These are phyloP conservation scores for Sapayoa aenigma DNA, from an alignment of 2,113 vertebrate genomes.

Conservation along the genomic window DNA sequence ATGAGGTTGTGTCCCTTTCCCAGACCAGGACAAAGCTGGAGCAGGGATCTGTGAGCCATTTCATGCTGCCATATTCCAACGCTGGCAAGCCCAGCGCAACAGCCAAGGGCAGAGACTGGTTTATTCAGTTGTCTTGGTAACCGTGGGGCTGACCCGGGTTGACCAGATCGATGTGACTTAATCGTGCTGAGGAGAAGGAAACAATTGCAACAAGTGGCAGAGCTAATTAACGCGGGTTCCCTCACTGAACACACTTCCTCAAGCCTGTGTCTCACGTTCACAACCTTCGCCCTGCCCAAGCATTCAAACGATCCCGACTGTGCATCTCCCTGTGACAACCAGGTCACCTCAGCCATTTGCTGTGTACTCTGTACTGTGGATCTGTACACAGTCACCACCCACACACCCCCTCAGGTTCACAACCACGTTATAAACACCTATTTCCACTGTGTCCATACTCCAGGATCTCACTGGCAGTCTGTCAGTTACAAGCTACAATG, in stretches of 20 bases:
- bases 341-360: neutral
- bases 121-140: neutral
- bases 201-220: neutral
- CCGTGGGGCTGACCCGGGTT: neutral
- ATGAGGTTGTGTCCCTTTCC: neutral
- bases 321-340: neutral
- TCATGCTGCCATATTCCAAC: neutral
- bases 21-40: neutral
- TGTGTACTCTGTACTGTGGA: neutral
- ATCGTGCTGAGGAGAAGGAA: constrained; percentile 19
- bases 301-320: neutral
- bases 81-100: neutral
- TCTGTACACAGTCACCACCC: neutral
- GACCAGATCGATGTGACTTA: neutral
- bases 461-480: neutral
- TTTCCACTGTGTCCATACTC: neutral
- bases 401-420: neutral
- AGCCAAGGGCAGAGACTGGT: neutral
- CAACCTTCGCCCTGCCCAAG: neutral
- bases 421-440: neutral
- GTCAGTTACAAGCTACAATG: neutral
- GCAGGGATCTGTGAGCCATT: neutral
- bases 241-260: neutral
- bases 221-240: neutral
- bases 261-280: neutral